These are phyloP conservation scores for Steinernema hermaphroditum DNA, from an alignment of 2,888 invertebrate species.

Conservation along the genomic window DNA sequence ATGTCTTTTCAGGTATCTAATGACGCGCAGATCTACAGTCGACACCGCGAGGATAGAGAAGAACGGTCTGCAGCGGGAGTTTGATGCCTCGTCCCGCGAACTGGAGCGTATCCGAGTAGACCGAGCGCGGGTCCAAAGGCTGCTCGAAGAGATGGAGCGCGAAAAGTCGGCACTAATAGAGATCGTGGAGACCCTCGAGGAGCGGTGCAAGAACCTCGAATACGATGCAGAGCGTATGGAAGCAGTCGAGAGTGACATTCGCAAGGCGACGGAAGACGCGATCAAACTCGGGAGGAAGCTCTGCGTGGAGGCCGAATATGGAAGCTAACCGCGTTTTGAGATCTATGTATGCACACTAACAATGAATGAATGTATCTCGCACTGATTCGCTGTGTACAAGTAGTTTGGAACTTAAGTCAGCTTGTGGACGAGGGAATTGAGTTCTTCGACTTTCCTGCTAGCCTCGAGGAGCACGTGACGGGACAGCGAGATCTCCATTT, in stretches of 20 bases:
- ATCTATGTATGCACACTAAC: background rate
- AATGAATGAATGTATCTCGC: background rate
- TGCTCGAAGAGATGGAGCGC: background rate
- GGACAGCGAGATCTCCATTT: conserved; percentile 45
- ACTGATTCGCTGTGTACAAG: background rate
- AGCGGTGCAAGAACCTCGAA: background rate
- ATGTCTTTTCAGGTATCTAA: background rate
- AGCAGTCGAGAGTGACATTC: background rate
- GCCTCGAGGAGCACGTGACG: conserved; percentile 1
- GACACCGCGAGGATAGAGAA: conserved; percentile 11
- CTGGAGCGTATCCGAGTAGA: background rate
- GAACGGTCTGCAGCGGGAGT: background rate
- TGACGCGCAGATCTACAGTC: background rate
- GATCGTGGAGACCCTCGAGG: background rate
- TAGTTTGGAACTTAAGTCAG: background rate
- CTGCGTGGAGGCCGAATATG: background rate
- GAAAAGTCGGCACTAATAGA: background rate
- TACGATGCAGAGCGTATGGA: background rate
- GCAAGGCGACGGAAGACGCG: background rate
- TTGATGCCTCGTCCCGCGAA: background rate
- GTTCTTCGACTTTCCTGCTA: conserved; percentile 19
- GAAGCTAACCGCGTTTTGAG: background rate
- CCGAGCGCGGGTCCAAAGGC: background rate
- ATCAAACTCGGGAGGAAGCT: background rate
- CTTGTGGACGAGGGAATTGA: conserved; percentile 14